phyloP scores from a whole-genome alignment of 2,797 vertebrate species.

The Nannoperca australis region DNA sequence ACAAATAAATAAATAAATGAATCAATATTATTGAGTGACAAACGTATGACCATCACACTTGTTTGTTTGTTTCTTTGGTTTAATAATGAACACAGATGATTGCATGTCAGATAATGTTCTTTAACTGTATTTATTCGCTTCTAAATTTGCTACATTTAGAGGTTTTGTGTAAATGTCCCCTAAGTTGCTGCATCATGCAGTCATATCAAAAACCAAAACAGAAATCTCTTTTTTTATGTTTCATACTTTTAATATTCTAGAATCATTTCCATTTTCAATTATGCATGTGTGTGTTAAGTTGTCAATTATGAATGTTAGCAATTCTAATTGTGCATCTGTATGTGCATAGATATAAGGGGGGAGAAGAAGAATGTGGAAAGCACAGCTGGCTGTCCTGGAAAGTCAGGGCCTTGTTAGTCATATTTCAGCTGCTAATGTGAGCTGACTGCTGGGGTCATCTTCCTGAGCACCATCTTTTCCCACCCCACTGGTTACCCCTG shows the following conservation, averaged over 20 bases:
- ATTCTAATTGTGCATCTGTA: slow-evolving; percentile 63
- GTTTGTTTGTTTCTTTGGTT: background rate
- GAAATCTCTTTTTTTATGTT: background rate
- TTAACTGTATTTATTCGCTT: background rate
- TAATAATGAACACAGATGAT: background rate
- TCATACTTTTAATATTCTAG: slow-evolving; percentile 19
- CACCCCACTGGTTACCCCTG: slow-evolving; percentile 76
- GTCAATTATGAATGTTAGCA: slow-evolving; percentile 51
- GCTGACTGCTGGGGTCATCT: slow-evolving; percentile 81
- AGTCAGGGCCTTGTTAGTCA: slow-evolving; percentile 75
- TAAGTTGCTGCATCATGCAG: background rate
- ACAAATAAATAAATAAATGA: background rate
- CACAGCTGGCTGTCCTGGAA: slow-evolving; percentile 71
- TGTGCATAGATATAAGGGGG: slow-evolving; percentile 52
- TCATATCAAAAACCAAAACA: slow-evolving; percentile 6
- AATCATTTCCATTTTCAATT: slow-evolving; percentile 55
- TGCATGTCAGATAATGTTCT: background rate
- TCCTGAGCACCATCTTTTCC: slow-evolving; percentile 65
- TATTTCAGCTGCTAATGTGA: slow-evolving; percentile 80
- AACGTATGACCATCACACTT: no score
- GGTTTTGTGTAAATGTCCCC: background rate
- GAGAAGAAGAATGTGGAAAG: slow-evolving; percentile 46
- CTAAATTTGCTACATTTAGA: background rate
- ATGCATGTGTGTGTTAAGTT: slow-evolving; percentile 29
- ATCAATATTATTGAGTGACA: background rate